Percentiles rank a stretch among this genome's conserved stretches.
These are phyloP conservation scores for Anableps anableps DNA, from an alignment of 2,797 vertebrate species.

Conservation along the genomic window DNA sequence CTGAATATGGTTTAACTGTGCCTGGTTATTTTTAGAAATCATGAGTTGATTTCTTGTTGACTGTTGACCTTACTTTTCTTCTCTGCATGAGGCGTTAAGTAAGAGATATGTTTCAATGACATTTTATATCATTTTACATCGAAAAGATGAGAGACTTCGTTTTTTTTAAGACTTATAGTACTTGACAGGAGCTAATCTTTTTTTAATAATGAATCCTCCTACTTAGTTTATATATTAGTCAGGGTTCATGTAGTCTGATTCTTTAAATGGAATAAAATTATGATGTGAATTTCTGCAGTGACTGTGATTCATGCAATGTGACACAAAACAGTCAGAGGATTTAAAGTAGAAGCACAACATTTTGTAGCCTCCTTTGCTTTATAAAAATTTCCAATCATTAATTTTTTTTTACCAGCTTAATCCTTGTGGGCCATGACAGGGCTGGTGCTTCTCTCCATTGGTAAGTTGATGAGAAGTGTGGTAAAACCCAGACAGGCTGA, in stretches of 20 bases:
- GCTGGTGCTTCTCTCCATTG: background rate
- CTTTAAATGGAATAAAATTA: background rate
- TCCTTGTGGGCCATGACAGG: background rate
- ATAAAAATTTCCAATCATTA: background rate
- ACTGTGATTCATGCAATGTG: background rate
- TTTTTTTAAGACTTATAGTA: background rate
- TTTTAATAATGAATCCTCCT: no score
- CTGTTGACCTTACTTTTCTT: background rate
- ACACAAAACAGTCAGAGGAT: background rate
- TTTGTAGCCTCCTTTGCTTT: background rate
- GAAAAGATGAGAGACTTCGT: background rate
- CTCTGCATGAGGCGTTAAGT: background rate
- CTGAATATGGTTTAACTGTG: conserved; percentile 1
- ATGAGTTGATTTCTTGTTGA: conserved; percentile 3
- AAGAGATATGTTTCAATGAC: conserved; percentile 1
- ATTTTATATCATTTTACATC: conserved; percentile 13
- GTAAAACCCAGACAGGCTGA: background rate
- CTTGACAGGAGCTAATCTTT: background rate
- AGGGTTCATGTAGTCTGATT: background rate
- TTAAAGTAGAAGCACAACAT: background rate
- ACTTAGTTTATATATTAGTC: background rate
- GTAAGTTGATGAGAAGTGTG: background rate
- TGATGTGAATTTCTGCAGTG: background rate
- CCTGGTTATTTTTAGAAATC: conserved; percentile 18
- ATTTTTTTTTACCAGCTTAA: background rate